A percentile compares a stretch with the other conserved stretches of the same genome.
Conservation (phyloP, 2,113 vertebrate genomes). For the Pomatostomus ruficeps region DNA sequence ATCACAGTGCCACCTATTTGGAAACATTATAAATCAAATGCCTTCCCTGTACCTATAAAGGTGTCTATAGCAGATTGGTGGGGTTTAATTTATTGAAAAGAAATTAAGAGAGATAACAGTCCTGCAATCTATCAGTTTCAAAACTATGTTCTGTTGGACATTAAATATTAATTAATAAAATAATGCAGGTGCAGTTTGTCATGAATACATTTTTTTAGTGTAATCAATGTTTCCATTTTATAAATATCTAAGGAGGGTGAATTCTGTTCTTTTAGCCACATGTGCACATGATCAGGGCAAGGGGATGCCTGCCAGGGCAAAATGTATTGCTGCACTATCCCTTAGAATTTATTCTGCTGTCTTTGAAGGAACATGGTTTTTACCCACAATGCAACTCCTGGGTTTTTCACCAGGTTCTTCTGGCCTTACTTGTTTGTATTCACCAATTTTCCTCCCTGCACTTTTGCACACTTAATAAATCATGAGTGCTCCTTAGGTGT, state of each 20-base stretch:
- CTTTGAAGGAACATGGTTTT: background rate
- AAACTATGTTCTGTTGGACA: background rate
- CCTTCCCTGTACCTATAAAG: background rate
- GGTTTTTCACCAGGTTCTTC: background rate
- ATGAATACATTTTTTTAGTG: background rate
- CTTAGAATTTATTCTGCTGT: background rate
- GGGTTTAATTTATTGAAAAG: constrained; percentile 7
- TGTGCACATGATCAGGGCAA: background rate
- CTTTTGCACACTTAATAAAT: background rate
- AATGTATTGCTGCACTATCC: background rate
- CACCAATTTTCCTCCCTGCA: background rate
- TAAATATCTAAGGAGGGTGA: background rate
- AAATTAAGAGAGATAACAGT: constrained; percentile 8
- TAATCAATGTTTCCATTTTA: background rate
- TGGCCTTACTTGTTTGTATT: background rate
- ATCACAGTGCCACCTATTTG: background rate
- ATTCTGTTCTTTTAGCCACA: background rate
- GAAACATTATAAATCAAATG: constrained; percentile 33
- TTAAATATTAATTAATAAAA: background rate
- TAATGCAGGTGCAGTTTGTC: background rate
- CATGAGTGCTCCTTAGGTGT: background rate
- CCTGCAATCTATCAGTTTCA: background rate
- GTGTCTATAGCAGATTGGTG: background rate
- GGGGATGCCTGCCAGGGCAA: background rate
- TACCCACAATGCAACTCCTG: background rate